Percentiles rank a stretch among this genome's conserved stretches.
These are phyloP conservation scores for Megalurothrips usitatus DNA, from an alignment of 2,888 invertebrate genomes.

Conservation along the genomic window DNA sequence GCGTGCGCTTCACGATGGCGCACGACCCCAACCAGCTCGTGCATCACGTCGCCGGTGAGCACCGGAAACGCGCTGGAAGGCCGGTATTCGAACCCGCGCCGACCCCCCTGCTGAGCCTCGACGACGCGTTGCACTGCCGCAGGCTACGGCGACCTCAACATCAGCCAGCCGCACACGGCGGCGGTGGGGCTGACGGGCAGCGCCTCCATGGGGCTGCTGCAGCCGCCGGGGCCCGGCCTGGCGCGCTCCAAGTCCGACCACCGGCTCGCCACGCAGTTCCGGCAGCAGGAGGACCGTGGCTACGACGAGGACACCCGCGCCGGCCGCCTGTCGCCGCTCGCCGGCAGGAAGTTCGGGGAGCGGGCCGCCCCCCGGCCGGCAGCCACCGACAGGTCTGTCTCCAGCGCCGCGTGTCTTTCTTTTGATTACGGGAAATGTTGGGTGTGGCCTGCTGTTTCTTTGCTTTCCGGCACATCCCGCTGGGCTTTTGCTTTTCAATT, in stretches of 20 bases:
- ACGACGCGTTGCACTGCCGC: neutral
- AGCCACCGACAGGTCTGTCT: conserved; percentile 22
- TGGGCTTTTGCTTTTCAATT: too few relatives aligned
- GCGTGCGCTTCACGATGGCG: conserved; percentile 79
- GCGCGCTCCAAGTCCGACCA: conserved; percentile 93
- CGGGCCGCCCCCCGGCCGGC: conserved; percentile 36
- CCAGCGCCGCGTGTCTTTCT: too few relatives aligned
- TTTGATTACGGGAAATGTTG: too few relatives aligned
- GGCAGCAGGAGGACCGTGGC: conserved; percentile 73
- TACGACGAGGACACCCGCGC: conserved; percentile 52
- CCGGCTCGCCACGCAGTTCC: conserved; percentile 79
- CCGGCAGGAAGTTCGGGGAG: conserved; percentile 75
- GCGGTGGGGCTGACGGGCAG: conserved; percentile 33
- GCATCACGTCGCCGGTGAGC: conserved; percentile 69
- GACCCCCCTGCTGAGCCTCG: too few relatives aligned
- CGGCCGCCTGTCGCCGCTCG: conserved; percentile 55
- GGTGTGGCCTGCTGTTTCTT: too few relatives aligned
- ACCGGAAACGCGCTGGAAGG: neutral
- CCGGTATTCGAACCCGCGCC: too few relatives aligned
- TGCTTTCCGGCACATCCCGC: too few relatives aligned
- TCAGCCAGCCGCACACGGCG: conserved; percentile 55
- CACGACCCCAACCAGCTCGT: conserved; percentile 90
- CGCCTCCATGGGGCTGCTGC: conserved; percentile 50
- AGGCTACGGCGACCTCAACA: conserved; percentile 80
- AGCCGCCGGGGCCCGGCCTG: conserved; percentile 65